Base-by-base conservation (phyloP, 2,888 invertebrate genomes). In the Coelopa pilipes region DNA sequence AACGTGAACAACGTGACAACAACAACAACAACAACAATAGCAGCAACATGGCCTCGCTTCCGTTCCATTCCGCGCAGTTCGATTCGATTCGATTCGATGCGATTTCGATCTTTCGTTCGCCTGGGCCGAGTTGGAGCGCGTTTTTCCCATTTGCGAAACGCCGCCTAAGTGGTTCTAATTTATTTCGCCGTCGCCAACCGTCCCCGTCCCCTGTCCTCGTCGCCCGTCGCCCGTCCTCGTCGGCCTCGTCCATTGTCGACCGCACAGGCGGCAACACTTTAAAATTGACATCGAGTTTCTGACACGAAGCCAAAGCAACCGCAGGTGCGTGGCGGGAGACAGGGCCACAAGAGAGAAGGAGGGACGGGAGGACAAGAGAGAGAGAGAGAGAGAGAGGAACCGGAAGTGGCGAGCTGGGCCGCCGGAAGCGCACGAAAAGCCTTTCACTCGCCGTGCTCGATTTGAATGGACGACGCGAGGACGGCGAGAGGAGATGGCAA, bases 271-370 rank as follows among this genome's bases (percentile, higher is more conserved):
- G 34, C 34, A 66, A 66, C 73, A 73, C 60, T 62, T 68, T 73
- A 68, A 62, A 68, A 73, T 67, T 21, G 62, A 62, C 68, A 68
- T 73, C 62, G 60, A 68, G 67, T 60, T 19, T 66, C 57, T 72
- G 59, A 50, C 66, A 50, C 15, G 34, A 62, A 24, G 24, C 49
- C 24, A 21, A 21, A 65, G 34, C 21, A 62, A 53, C 53, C 53
- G 53, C 53, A 53, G 53, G n/a, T n/a, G n/a, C n/a, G n/a, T n/a
- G n/a, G n/a, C n/a, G n/a, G n/a, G n/a, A n/a, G n/a, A n/a, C n/a
- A n/a, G n/a, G n/a, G n/a, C n/a, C n/a, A n/a, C n/a, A n/a, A n/a
- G n/a, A n/a, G n/a, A 53, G 15, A 9, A 3, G 53, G 10, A 53
- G 3, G 34, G 34, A 34, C 2, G 2, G 34, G 34, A n/a, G 34